These are phyloP conservation scores for Hydropsyche betteni DNA, from an alignment of 2,888 invertebrate species.

Conservation along the genomic window DNA sequence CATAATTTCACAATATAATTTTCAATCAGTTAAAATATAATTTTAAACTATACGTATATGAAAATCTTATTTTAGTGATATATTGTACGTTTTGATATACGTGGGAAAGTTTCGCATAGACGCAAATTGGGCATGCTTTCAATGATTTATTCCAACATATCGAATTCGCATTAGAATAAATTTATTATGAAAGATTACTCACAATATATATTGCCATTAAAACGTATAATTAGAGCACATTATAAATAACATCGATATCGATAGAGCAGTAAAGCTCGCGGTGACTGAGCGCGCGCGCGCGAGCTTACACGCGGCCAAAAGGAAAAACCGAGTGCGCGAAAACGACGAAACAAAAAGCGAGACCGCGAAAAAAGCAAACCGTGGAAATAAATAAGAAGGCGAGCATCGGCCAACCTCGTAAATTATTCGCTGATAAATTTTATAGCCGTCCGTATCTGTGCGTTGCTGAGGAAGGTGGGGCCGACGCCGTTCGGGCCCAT, in stretches of 20 bases:
- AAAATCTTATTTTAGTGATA: no score
- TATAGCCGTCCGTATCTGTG: constrained; percentile 40
- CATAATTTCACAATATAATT: no score
- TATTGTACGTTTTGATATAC: no score
- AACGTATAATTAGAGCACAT: constrained; percentile 18
- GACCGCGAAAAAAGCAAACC: constrained; percentile 1
- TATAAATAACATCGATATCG: constrained; percentile 32
- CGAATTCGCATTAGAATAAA: no score
- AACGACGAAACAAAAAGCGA: constrained; percentile 8
- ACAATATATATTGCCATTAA: no score
- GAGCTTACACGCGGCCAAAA: neutral
- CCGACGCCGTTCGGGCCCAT: constrained; percentile 10
- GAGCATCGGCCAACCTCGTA: constrained; percentile 36
- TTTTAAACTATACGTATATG: no score
- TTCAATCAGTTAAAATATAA: no score
- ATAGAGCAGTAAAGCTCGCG: constrained; percentile 23
- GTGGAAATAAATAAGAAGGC: constrained; percentile 35
- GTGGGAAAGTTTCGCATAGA: no score
- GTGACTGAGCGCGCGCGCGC: neutral
- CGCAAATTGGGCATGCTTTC: no score
- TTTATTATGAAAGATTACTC: no score
- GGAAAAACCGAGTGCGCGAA: neutral
- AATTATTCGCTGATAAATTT: constrained; percentile 47
- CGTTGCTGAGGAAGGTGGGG: constrained; percentile 30
- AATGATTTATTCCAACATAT: no score